These are phyloP conservation scores for Sebastes ruberrimus DNA, from an alignment of 2,797 vertebrate species.

Conservation along the genomic window DNA sequence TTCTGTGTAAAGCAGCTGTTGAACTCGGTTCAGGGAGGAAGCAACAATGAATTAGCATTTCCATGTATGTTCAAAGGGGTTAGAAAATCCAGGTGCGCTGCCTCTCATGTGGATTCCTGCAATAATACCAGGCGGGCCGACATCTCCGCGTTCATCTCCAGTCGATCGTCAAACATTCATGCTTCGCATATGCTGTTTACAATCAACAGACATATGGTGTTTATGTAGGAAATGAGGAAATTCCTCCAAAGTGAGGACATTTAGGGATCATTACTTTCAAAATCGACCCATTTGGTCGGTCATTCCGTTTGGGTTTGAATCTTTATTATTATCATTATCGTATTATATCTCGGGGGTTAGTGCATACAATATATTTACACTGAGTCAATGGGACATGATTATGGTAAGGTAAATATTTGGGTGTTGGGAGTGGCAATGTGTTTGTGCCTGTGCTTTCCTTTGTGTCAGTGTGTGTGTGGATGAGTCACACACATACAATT, in stretches of 20 bases:
- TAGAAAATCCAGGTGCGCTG: conserved; percentile 5
- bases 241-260: conserved; percentile 21
- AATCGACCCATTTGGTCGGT: conserved; percentile 22
- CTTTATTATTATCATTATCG: conserved; percentile 32
- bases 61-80: not conserved
- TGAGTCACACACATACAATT: not conserved
- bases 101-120: not conserved
- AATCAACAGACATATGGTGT: conserved; percentile 19
- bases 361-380: conserved; percentile 36
- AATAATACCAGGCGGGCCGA: not conserved
- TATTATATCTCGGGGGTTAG: conserved; percentile 13
- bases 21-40: not conserved
- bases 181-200: conserved; percentile 36
- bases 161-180: conserved; percentile 18
- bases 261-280: conserved; percentile 23
- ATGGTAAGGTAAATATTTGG: conserved; percentile 51
- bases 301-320: not conserved
- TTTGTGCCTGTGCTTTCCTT: not conserved
- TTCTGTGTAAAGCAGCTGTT: not conserved
- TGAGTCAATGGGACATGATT: conserved; percentile 32
- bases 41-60: not conserved
- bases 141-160: not conserved
- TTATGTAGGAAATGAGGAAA: conserved; percentile 30
- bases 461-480: not conserved
- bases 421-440: conserved; percentile 1